Base-by-base conservation (phyloP, 1,140 invertebrate genomes). In the Geopemphigus sp. region DNA sequence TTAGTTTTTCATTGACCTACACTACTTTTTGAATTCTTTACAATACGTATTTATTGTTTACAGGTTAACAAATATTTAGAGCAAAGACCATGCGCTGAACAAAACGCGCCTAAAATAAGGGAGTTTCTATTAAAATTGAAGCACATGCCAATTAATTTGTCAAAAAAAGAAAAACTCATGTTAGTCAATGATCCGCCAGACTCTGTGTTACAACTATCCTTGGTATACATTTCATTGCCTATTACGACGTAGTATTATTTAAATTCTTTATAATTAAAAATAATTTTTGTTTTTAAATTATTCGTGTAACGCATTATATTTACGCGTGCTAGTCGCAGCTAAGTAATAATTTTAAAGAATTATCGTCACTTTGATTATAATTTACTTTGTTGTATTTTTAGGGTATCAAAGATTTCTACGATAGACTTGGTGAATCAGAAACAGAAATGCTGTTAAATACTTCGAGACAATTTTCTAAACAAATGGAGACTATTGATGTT, bases 161-260 rank as follows among this genome's bases (percentile, higher is more conserved):
- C 81, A 24, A 81, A 81, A 57, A 61, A 64, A 2, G 81, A 81
- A 47, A 81, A 81, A 68, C 22, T 81, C 3, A 81, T 81, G 81
- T 63, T 81, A 39, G 50, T 73, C 14, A 81, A 81, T 56, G 73
- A 76, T 54, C 81, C 81, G 12, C 81, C 81, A 24, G 81, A 81
- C 17, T 66, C 70, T 0, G 47, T 76, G 24, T 78, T 81, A 56
- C 81, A 76, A 57, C 19, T 81, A 64, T 81, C 81, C 0, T 66
- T 81, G 81, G 81, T 81, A 66, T 56, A n/a, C 57, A 45, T 76
- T 32, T 32, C 12, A 54, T 54, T 14, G 12, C n/a, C 29, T 29
- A 72, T 24, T 72, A 29, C 17, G 17, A 29, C 17, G 17, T 63
- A 29, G 10, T 19, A 32, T 15, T 63, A 6, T 63, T 63, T 32